Percentiles rank a stretch among this genome's conserved stretches.
Evolutionary conservation across 2,888 invertebrate species (phyloP).

Genomic region (Plebejus melissa): DNA sequence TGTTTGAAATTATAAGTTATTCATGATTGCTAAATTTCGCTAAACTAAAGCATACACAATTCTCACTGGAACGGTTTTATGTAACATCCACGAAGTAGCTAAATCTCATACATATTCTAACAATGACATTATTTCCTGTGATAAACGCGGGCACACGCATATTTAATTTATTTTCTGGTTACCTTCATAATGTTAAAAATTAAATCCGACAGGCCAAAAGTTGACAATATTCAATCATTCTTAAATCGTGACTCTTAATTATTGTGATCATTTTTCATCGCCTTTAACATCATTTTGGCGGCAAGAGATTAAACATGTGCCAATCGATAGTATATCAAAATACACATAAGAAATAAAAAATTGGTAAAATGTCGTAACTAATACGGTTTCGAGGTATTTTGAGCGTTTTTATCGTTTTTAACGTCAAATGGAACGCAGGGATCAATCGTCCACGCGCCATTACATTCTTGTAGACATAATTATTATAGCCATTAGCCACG

Average conservation of each 20-base stretch:
- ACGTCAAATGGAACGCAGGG: too few relatives aligned
- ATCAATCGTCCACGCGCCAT: too few relatives aligned
- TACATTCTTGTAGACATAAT: not conserved
- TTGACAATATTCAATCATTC: too few relatives aligned
- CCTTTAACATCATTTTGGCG: too few relatives aligned
- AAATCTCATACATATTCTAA: conserved; percentile 47
- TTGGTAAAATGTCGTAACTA: too few relatives aligned
- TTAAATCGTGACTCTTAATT: not conserved
- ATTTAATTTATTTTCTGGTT: conserved; percentile 46
- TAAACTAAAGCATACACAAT: not conserved
- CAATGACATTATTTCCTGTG: conserved; percentile 42
- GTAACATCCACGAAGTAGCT: conserved; percentile 25
- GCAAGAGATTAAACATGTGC: too few relatives aligned
- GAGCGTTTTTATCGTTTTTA: too few relatives aligned
- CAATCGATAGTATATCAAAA: too few relatives aligned
- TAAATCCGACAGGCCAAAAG: conserved; percentile 29
- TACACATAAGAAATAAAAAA: too few relatives aligned
- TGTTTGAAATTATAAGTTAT: not conserved
- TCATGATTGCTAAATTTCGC: not conserved
- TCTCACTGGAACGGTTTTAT: conserved; percentile 19
- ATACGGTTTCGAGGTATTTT: too few relatives aligned
- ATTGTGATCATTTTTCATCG: not conserved
- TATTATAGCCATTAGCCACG: not conserved
- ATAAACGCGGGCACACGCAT: conserved; percentile 47
- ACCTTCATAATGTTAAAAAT: conserved; percentile 39